Evolutionary conservation across 2,888 invertebrate species (phyloP).

Genomic region (Apantesis nais): DNA sequence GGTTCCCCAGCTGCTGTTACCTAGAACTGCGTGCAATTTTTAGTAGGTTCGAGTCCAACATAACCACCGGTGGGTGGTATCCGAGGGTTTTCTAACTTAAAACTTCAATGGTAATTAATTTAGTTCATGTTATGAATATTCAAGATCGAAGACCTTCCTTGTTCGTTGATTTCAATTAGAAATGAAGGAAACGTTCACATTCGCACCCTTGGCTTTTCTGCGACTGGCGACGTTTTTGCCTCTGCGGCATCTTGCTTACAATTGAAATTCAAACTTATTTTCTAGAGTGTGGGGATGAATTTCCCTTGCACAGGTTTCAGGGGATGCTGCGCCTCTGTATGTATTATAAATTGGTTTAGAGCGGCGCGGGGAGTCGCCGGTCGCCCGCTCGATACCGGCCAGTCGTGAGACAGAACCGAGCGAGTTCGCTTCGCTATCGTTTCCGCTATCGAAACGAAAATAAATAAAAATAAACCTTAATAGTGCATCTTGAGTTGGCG

Average conservation of each 20-base stretch:
- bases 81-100: too few relatives aligned
- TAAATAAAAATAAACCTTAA: slow-evolving; percentile 55
- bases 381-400: slow-evolving; percentile 79
- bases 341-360: slow-evolving; percentile 86
- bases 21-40: too few relatives aligned
- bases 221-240: slow-evolving; percentile 79
- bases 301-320: slow-evolving; percentile 51
- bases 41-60: too few relatives aligned
- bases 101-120: slow-evolving; percentile 35
- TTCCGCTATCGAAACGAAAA: slow-evolving; percentile 40
- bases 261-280: slow-evolving; percentile 46
- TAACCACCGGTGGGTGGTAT: too few relatives aligned
- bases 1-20: too few relatives aligned
- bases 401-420: slow-evolving; percentile 70
- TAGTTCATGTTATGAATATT: slow-evolving; percentile 45
- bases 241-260: slow-evolving; percentile 74
- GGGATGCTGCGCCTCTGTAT: slow-evolving; percentile 85
- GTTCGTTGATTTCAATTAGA: slow-evolving; percentile 74
- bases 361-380: slow-evolving; percentile 75
- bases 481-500: slow-evolving; percentile 27
- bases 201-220: slow-evolving; percentile 80
- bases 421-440: slow-evolving; percentile 56
- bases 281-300: slow-evolving; percentile 49
- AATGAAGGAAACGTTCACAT: slow-evolving; percentile 75
- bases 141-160: slow-evolving; percentile 41